Evolutionary conservation across 1,140 invertebrate genomes (phyloP).

Genomic region (Halesus radiatus): DNA sequence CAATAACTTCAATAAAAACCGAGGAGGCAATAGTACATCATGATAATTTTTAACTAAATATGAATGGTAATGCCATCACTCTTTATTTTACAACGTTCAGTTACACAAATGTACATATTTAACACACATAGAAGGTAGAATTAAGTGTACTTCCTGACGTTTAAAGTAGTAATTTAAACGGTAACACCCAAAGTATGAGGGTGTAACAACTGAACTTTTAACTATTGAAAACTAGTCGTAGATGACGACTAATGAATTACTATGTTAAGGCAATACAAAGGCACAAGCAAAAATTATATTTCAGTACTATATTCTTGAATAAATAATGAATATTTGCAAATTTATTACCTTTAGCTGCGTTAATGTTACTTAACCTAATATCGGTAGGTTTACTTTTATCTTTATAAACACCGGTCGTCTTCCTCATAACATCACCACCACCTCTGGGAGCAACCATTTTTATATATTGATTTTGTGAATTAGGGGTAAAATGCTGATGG

Average conservation of each 20-base stretch:
- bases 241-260: too few species aligned
- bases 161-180: neutral
- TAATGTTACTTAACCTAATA: slow-evolving; percentile 96
- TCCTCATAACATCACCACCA: slow-evolving; percentile 67
- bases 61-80: neutral
- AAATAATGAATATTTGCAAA: neutral
- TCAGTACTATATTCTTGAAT: neutral
- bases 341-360: slow-evolving; percentile 94
- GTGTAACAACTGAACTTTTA: slow-evolving; percentile 19
- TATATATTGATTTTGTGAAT: neutral
- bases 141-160: too few species aligned
- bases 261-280: too few species aligned
- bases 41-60: neutral
- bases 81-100: too few species aligned
- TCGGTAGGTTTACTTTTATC: slow-evolving; percentile 95
- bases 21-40: too few species aligned
- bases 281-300: too few species aligned
- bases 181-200: slow-evolving; percentile 7
- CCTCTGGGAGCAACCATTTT: slow-evolving; percentile 67
- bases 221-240: neutral
- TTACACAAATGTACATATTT: neutral
- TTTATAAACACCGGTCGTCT: slow-evolving; percentile 74
- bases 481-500: neutral
- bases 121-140: neutral
- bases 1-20: too few species aligned